These are phyloP conservation scores for Archilochus colubris DNA, from an alignment of 2,113 vertebrate species.

Conservation along the genomic window DNA sequence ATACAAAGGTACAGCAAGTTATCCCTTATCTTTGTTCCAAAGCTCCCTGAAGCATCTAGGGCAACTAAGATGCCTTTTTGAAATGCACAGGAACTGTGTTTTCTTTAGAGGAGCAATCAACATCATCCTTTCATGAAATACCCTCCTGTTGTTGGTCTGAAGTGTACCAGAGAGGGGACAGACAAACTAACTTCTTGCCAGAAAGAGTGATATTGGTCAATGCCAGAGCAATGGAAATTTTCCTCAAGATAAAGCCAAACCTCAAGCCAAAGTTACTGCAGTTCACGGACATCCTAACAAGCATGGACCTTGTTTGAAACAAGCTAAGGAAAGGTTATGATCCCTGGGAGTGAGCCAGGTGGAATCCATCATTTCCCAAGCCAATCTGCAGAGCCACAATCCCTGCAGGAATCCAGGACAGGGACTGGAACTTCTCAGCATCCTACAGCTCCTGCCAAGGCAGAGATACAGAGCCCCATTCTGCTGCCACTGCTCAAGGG, in stretches of 20 bases:
- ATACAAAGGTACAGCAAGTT: neutral
- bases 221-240: constrained; percentile 35
- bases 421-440: neutral
- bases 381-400: neutral
- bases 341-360: neutral
- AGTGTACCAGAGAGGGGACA: neutral
- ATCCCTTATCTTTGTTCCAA: neutral
- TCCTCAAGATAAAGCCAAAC: constrained; percentile 49
- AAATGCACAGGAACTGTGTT: neutral
- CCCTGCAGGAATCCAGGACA: constrained; percentile 6
- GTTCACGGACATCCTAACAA: constrained; percentile 10
- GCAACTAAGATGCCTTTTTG: neutral
- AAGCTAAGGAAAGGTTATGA: neutral
- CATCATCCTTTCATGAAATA: neutral
- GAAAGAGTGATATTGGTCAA: neutral
- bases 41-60: neutral
- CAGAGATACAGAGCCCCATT: neutral
- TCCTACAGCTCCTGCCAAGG: neutral
- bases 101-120: neutral
- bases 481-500: neutral
- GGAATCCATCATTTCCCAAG: constrained; percentile 6
- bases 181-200: neutral
- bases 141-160: neutral
- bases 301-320: neutral
- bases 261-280: constrained; percentile 34